Conservation (phyloP, 2,888 invertebrate genomes). For the Zootermopsis nevadensis region DNA sequence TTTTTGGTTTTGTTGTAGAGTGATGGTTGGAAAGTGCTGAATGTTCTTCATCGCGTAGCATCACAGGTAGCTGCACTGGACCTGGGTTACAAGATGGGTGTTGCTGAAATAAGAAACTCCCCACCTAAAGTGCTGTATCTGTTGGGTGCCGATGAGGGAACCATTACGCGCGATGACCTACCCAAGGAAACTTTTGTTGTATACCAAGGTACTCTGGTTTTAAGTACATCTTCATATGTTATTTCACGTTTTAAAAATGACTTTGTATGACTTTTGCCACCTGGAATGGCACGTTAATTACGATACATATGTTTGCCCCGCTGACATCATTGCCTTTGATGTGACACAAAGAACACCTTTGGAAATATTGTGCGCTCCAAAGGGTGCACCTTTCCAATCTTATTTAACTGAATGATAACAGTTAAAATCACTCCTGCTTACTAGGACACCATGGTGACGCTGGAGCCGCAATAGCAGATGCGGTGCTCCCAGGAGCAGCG, state of each 20-base stretch:
- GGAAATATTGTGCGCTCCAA: too few species aligned
- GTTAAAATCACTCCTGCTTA: too few species aligned
- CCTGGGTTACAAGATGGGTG: slow-evolving; percentile 88
- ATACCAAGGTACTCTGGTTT: slow-evolving; percentile 77
- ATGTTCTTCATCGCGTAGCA: slow-evolving; percentile 93
- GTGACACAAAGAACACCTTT: too few species aligned
- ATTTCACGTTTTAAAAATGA: too few species aligned
- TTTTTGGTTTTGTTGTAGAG: background rate
- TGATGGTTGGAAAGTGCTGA: slow-evolving; percentile 82
- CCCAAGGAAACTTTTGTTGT: slow-evolving; percentile 87
- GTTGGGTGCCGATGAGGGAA: slow-evolving; percentile 92
- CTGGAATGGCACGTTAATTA: too few species aligned
- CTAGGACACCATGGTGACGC: slow-evolving; percentile 96
- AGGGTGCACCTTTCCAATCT: too few species aligned
- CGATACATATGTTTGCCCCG: too few species aligned
- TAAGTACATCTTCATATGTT: slow-evolving; percentile 27
- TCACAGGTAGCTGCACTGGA: slow-evolving; percentile 96
- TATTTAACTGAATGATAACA: too few species aligned
- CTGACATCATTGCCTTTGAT: too few species aligned
- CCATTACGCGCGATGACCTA: slow-evolving; percentile 80
- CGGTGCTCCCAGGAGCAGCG: slow-evolving; percentile 94
- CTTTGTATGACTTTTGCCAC: too few species aligned
- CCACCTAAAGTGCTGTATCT: slow-evolving; percentile 87
- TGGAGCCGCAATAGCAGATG: slow-evolving; percentile 93
- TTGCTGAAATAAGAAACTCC: slow-evolving; percentile 68